Conservation (phyloP, 2,797 vertebrate genomes). For the Sebastes hubbsi region DNA sequence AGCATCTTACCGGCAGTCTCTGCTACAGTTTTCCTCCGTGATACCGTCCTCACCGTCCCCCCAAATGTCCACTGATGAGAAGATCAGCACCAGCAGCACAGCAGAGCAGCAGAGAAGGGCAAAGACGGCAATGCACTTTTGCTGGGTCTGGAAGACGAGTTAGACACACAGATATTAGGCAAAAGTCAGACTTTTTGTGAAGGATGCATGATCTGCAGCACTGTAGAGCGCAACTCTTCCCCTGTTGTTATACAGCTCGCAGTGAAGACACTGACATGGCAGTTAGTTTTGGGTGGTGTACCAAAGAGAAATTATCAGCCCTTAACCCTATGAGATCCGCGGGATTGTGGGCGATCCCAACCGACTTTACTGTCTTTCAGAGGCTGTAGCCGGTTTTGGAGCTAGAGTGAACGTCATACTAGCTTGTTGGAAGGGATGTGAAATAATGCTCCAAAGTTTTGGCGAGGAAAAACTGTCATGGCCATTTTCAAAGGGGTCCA, state of each 20-base stretch:
- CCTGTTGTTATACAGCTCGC: neutral
- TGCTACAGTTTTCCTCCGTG: conserved; percentile 94
- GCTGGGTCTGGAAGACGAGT: conserved; percentile 89
- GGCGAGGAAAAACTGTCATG: too few species aligned
- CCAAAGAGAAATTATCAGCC: fast-evolving
- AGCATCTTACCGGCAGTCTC: conserved; percentile 88
- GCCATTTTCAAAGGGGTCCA: too few species aligned
- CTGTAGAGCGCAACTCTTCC: neutral
- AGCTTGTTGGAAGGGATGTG: too few species aligned
- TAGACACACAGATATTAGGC: neutral
- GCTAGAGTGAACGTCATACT: too few species aligned
- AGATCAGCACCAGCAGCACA: conserved; percentile 90
- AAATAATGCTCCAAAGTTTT: too few species aligned
- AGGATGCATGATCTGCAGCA: neutral
- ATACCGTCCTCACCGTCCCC: conserved; percentile 92
- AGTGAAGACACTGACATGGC: neutral
- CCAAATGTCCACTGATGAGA: conserved; percentile 94
- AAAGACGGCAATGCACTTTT: conserved; percentile 95
- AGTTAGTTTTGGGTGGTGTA: neutral
- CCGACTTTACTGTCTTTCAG: too few species aligned
- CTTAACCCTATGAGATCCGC: too few species aligned
- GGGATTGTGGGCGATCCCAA: too few species aligned
- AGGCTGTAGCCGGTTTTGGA: too few species aligned
- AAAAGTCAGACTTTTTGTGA: neutral
- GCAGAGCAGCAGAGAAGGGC: conserved; percentile 94